phyloP scores from a whole-genome alignment of 2,888 invertebrate genomes.

The Peribatodes rhomboidaria region DNA sequence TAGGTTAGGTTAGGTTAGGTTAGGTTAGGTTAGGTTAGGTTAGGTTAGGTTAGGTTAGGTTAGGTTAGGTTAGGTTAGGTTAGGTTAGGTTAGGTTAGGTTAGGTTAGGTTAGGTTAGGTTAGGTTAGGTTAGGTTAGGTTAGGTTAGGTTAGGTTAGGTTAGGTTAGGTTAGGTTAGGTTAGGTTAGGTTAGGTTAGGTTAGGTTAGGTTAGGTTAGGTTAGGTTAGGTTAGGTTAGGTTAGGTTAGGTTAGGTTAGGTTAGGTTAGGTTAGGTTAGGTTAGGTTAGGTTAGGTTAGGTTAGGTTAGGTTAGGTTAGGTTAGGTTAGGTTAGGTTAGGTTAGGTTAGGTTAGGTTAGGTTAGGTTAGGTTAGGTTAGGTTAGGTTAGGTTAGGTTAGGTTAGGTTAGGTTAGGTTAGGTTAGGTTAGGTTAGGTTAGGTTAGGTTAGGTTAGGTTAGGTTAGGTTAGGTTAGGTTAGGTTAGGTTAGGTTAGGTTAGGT shows the following conservation, averaged over 20 bases:
- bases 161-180: slow-evolving; percentile 38
- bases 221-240: too few relatives aligned
- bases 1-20: slow-evolving; percentile 10
- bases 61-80: slow-evolving; percentile 7
- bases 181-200: slow-evolving; percentile 36
- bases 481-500: slow-evolving; percentile 13
- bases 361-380: slow-evolving; percentile 11
- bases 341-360: slow-evolving; percentile 13
- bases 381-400: slow-evolving; percentile 9
- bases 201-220: slow-evolving; percentile 13
- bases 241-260: slow-evolving; percentile 13
- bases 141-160: slow-evolving; percentile 9
- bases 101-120: slow-evolving; percentile 30
- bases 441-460: slow-evolving; percentile 29
- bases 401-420: slow-evolving; percentile 10
- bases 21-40: slow-evolving; percentile 11
- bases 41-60: slow-evolving; percentile 9
- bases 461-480: slow-evolving; percentile 17
- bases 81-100: slow-evolving; percentile 19
- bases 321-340: slow-evolving; percentile 9
- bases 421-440: neutral
- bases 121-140: slow-evolving; percentile 11
- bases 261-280: slow-evolving; percentile 31
- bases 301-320: too few relatives aligned
- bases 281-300: slow-evolving; percentile 17